phyloP scores from a whole-genome alignment of 2,888 invertebrate genomes.

The Ectropis crepuscularia region DNA sequence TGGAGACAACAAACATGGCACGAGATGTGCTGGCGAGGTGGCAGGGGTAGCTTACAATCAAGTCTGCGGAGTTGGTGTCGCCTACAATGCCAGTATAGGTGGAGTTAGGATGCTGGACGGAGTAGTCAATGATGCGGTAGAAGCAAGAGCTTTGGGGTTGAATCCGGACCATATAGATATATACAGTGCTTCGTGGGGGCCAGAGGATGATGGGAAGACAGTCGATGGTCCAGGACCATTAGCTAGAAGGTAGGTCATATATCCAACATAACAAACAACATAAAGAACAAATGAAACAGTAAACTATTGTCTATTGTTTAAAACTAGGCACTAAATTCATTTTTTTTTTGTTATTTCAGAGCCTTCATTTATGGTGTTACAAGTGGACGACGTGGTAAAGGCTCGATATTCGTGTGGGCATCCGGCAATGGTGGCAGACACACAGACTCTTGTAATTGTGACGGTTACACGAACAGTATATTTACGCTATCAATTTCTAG shows the following conservation, averaged over 20 bases:
- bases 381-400: slow-evolving; percentile 95
- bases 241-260: slow-evolving; percentile 85
- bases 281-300: not conserved
- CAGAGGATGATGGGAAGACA: slow-evolving; percentile 98
- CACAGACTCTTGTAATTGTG: slow-evolving; percentile 99
- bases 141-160: slow-evolving; percentile 95
- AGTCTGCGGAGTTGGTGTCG: slow-evolving; percentile 97
- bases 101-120: slow-evolving; percentile 99
- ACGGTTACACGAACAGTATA: slow-evolving; percentile 99
- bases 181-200: slow-evolving; percentile 98
- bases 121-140: slow-evolving; percentile 97
- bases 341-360: slow-evolving; percentile 62
- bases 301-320: not conserved
- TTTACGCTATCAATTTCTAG: slow-evolving; percentile 99
- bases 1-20: slow-evolving; percentile 99
- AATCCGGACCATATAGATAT: slow-evolving; percentile 98
- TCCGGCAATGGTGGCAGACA: slow-evolving; percentile 98
- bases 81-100: slow-evolving; percentile 98
- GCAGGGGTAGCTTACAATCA: slow-evolving; percentile 98
- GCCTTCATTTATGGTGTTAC: slow-evolving; percentile 97
- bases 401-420: slow-evolving; percentile 98
- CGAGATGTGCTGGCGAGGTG: slow-evolving; percentile 99
- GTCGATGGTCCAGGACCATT: slow-evolving; percentile 98
- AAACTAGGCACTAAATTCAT: not conserved
- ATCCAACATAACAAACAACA: too few relatives aligned